Percentiles rank a stretch among this genome's conserved stretches.
Conservation (phyloP, 2,113 vertebrate genomes). For the Pelusios castaneus region DNA sequence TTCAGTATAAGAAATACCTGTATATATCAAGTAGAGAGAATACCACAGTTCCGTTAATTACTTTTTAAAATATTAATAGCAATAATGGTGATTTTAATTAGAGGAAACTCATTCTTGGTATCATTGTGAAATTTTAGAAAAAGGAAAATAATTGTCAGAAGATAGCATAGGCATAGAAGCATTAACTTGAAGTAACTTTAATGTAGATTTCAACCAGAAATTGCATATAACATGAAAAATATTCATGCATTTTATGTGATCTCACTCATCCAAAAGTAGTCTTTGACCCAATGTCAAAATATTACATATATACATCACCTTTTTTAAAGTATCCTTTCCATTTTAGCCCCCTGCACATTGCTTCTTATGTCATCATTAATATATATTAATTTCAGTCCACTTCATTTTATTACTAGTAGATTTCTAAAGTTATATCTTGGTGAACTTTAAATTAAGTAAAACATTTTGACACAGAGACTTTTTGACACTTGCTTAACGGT, state of each 20-base stretch:
- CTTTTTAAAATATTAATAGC: conserved; percentile 5
- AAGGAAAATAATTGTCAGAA: neutral
- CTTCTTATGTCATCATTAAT: conserved; percentile 15
- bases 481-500: neutral
- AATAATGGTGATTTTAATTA: neutral
- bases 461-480: neutral
- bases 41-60: neutral
- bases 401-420: neutral
- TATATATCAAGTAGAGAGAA: neutral
- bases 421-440: conserved; percentile 18
- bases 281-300: neutral
- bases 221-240: neutral
- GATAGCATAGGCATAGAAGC: neutral
- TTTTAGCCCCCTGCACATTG: neutral
- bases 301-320: neutral
- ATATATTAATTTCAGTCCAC: neutral
- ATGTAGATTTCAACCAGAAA: conserved; percentile 4
- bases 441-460: neutral
- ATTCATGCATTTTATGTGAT: neutral
- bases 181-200: neutral
- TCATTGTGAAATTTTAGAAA: neutral
- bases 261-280: neutral
- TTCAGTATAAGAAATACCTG: neutral
- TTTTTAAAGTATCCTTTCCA: neutral
- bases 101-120: neutral